Base-by-base conservation (phyloP, 30 jellyfish, hydroid and myxozoan species). In the Mastigias papua region DNA sequence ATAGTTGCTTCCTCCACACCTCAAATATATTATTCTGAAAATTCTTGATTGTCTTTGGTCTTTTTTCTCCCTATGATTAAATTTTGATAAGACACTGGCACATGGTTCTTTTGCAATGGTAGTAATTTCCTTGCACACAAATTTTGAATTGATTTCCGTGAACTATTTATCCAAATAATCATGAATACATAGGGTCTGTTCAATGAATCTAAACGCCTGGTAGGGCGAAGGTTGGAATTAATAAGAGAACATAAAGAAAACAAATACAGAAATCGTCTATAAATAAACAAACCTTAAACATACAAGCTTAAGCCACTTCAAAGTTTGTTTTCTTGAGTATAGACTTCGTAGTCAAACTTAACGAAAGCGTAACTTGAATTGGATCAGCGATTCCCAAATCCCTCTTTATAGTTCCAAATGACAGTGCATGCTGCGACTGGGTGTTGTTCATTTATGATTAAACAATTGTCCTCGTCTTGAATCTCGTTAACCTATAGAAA, bases 401-500 rank as follows among this genome's bases (percentile, higher is more conserved):
- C 74, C 74, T 63, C 74, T 63, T 63, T 20, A 63, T 7, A 9
- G 0, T 7, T 63, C 74, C 23, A 26, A 63, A 9, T 63, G 46
- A 63, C 8, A 63, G 26, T 25, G 74, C 74, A 63, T 25, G 74
- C 74, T 63, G 74, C 23, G 74, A 22, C 23, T 20, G 37, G 42
- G 42, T 1, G 35, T 63, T 63, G 74, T 63, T 25, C 74, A 27
- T 7, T 27, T 23, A 20, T 15, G 35, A 22, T 10, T 23, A 42
- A 27, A 7, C 26, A 6, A 22, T 63, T 63, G 74, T 63, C 35
- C 19, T 25, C 15, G 26, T 9, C 37, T 22, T 15, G n/a, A 63
- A 63, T 63, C 74, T 27, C 35, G 23, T 63, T 20, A 63, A 63
- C 74, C 74, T 63, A 63, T 63, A 25, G n/a, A 63, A 63, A 63